Conservation (phyloP, 2,888 invertebrate genomes). For the Epistrophella euchroma region DNA sequence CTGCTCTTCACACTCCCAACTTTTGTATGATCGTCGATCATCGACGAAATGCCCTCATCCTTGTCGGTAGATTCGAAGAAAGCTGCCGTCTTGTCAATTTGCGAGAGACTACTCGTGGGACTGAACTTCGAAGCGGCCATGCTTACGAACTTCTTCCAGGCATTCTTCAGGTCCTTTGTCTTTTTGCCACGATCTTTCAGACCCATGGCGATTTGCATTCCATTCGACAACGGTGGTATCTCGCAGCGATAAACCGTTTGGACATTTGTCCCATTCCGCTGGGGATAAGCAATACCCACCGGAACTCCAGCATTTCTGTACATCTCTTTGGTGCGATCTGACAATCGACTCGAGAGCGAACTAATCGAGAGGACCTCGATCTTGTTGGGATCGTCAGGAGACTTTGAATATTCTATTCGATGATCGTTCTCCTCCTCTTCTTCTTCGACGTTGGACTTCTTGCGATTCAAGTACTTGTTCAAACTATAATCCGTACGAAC, state of each 20-base stretch:
- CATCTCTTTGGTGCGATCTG: constrained; percentile 83
- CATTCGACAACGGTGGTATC: constrained; percentile 82
- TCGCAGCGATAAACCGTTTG: constrained; percentile 83
- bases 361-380: constrained; percentile 82
- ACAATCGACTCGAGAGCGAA: constrained; percentile 82
- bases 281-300: constrained; percentile 82
- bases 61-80: constrained; percentile 80
- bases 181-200: constrained; percentile 83
- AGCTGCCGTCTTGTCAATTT: constrained; percentile 77
- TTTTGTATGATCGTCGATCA: constrained; percentile 80
- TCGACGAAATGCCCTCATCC: constrained; percentile 82
- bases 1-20: constrained; percentile 79
- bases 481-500: constrained; percentile 82
- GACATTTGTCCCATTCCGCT: constrained; percentile 80
- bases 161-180: constrained; percentile 84
- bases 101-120: constrained; percentile 82
- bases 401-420: constrained; percentile 30
- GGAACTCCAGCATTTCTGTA: constrained; percentile 82
- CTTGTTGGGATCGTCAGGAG: constrained; percentile 80
- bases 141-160: constrained; percentile 83
- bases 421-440: constrained; percentile 56
- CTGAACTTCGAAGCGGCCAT: constrained; percentile 83
- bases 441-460: constrained; percentile 77
- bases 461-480: constrained; percentile 82
- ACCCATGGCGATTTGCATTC: constrained; percentile 84